These are phyloP conservation scores for Sphaeridia pumilis DNA, from an alignment of 2,888 invertebrate genomes.

Conservation along the genomic window DNA sequence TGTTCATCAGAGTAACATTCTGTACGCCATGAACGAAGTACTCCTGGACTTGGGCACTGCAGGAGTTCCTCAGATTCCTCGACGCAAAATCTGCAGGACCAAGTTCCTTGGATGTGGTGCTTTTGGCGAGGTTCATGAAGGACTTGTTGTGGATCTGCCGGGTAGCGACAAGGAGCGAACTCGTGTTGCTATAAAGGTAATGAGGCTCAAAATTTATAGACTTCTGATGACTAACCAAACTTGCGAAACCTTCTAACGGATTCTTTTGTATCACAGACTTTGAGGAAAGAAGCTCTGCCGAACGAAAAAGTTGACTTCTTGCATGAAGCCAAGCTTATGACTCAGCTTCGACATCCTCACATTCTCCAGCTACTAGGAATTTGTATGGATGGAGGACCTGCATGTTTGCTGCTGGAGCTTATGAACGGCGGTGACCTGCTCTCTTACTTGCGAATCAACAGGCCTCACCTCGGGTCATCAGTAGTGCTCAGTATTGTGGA, in stretches of 20 bases:
- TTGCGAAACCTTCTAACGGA: background rate
- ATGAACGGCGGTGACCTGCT: slow-evolving; percentile 96
- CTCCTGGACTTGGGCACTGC: slow-evolving; percentile 63
- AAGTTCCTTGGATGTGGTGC: slow-evolving; percentile 91
- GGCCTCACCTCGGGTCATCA: slow-evolving; percentile 54
- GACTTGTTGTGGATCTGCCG: slow-evolving; percentile 58
- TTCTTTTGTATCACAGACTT: slow-evolving; percentile 49
- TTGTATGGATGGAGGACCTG: slow-evolving; percentile 84
- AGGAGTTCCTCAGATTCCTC: slow-evolving; percentile 68
- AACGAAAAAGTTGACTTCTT: slow-evolving; percentile 86
- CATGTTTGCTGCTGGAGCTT: slow-evolving; percentile 87
- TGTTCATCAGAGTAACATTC: slow-evolving; percentile 68
- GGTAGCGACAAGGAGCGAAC: slow-evolving; percentile 47
- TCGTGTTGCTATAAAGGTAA: slow-evolving; percentile 83
- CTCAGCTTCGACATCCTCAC: slow-evolving; percentile 92
- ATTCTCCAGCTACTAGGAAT: slow-evolving; percentile 86
- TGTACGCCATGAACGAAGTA: slow-evolving; percentile 53
- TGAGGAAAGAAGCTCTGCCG: slow-evolving; percentile 80
- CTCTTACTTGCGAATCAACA: slow-evolving; percentile 71
- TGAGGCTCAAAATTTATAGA: background rate
- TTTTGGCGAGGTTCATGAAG: slow-evolving; percentile 95
- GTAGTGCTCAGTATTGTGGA: slow-evolving; percentile 59
- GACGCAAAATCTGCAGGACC: slow-evolving; percentile 72
- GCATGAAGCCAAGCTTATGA: slow-evolving; percentile 94
- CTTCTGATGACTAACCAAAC: no score